These are phyloP conservation scores for Nannospalax galili DNA, from an alignment of 2,113 vertebrate species.

Conservation along the genomic window DNA sequence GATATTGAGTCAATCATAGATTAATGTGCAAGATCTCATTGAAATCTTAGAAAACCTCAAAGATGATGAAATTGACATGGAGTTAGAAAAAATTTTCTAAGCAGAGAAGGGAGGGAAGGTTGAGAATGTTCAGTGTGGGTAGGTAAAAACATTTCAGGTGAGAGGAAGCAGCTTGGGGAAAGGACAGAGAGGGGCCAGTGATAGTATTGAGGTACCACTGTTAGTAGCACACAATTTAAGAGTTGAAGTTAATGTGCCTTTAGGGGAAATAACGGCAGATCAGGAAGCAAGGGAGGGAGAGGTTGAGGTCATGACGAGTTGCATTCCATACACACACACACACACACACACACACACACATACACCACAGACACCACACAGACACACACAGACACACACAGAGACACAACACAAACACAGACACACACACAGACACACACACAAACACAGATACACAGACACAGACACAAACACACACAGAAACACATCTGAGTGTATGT, in stretches of 20 bases:
- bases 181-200: background rate
- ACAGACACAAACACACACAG: no score
- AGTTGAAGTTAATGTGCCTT: background rate
- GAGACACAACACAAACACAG: no score
- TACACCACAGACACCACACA: no score
- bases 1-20: background rate
- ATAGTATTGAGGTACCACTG: no score
- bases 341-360: no score
- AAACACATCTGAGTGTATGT: no score
- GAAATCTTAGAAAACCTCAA: background rate
- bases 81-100: slow-evolving; percentile 16
- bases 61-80: background rate
- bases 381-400: no score
- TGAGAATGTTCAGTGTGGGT: background rate
- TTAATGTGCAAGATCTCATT: background rate
- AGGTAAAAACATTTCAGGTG: background rate
- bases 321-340: background rate
- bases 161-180: background rate
- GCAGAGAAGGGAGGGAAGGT: background rate
- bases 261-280: background rate
- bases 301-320: background rate
- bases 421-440: no score
- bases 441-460: no score
- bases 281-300: background rate
- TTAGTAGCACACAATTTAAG: background rate